These are phyloP conservation scores for Drosophila demipolita DNA, from an alignment of 2,888 invertebrate species.

Conservation along the genomic window DNA sequence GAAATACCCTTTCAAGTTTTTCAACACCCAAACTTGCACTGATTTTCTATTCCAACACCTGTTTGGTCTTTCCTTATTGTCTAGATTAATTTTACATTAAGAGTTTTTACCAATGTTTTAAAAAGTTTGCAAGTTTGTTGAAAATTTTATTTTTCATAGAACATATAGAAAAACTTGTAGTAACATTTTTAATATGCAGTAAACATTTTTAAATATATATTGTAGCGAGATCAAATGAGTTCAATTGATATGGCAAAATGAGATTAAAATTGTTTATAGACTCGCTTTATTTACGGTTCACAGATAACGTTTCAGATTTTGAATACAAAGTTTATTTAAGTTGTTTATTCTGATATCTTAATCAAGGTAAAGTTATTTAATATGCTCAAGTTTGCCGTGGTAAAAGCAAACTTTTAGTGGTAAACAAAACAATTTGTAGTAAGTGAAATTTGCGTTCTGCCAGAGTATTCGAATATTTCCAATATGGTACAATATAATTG, in stretches of 20 bases:
- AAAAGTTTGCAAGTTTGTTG: background rate
- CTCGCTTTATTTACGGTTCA: background rate
- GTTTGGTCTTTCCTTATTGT: background rate
- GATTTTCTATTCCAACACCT: background rate
- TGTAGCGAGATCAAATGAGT: constrained; percentile 1
- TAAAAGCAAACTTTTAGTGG: constrained; percentile 3
- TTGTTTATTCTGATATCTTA: background rate
- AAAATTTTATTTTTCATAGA: background rate
- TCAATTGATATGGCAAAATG: background rate
- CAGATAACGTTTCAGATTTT: constrained; percentile 6
- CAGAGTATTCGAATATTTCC: constrained; percentile 21
- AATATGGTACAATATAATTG: constrained; percentile 8
- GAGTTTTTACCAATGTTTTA: background rate
- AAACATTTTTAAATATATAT: background rate
- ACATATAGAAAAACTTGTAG: background rate
- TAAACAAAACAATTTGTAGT: constrained; percentile 5
- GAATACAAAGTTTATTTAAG: background rate
- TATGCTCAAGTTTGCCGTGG: background rate
- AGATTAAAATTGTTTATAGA: constrained; percentile 4
- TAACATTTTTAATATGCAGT: background rate
- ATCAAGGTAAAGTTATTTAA: background rate
- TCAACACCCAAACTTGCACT: background rate
- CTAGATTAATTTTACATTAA: background rate
- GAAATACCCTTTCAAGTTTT: background rate
- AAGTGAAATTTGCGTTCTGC: constrained; percentile 6